phyloP scores from a whole-genome alignment of 92 coral and sea anemone species.

The Parazoanthus swiftii region DNA sequence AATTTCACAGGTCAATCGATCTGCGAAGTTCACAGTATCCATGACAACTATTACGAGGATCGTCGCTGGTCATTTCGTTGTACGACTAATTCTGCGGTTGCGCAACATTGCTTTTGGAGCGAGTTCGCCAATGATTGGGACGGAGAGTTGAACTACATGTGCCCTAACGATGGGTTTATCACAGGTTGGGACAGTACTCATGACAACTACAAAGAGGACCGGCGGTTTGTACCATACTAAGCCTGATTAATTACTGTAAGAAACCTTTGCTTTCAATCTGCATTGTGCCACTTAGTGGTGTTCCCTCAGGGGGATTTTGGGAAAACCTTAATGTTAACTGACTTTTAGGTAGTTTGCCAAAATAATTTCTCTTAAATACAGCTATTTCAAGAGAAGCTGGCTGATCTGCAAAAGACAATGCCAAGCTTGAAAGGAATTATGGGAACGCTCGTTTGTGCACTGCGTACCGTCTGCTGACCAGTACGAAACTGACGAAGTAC shows the following conservation, averaged over 20 bases:
- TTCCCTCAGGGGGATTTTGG: not conserved
- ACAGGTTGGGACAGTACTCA: conserved; percentile 28
- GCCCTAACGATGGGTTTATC: conserved; percentile 34
- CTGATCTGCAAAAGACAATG: too few species aligned
- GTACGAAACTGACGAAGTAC: too few species aligned
- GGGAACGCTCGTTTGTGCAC: too few species aligned
- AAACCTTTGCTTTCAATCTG: not conserved
- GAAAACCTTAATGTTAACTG: too few species aligned
- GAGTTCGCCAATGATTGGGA: conserved; percentile 37
- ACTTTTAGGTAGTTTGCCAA: not conserved
- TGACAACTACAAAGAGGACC: conserved; percentile 32
- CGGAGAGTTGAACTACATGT: conserved; percentile 21
- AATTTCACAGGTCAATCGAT: conserved; percentile 29
- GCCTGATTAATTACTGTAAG: not conserved
- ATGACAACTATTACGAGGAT: conserved; percentile 26
- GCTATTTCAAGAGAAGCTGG: too few species aligned
- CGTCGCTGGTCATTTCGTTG: conserved; percentile 40
- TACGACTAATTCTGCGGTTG: conserved; percentile 21
- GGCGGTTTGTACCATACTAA: conserved; percentile 2
- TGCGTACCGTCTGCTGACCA: too few species aligned
- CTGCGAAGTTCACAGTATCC: conserved; percentile 22
- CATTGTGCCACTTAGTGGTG: not conserved
- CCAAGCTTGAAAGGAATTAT: too few species aligned
- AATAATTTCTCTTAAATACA: too few species aligned
- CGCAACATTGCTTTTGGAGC: conserved; percentile 33